phyloP scores from a whole-genome alignment of 2,113 vertebrate species.

The Brachyistius frenatus region DNA sequence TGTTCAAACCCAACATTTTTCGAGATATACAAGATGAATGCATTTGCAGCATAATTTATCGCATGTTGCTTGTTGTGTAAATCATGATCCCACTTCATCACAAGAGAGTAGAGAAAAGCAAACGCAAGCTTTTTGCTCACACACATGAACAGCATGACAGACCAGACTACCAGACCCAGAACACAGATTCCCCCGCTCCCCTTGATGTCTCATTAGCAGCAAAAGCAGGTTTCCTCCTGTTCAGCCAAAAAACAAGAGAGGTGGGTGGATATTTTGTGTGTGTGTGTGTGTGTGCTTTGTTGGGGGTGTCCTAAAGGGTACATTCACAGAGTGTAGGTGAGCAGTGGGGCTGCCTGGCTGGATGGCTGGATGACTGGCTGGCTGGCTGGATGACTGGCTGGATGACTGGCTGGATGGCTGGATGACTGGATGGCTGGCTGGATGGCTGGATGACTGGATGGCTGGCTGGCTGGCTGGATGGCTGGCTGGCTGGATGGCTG shows the following conservation, averaged over 20 bases:
- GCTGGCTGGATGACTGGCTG: no score
- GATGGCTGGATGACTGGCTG: no score
- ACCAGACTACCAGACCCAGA: constrained; percentile 33
- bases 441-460: no score
- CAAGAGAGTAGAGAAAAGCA: constrained; percentile 14
- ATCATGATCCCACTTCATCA: not conserved
- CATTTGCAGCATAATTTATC: not conserved
- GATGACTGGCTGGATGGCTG: no score
- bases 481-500: constrained; percentile 49
- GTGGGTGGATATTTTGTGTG: not conserved
- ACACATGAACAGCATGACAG: constrained; percentile 4
- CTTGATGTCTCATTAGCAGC: constrained; percentile 74
- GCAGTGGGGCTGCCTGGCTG: constrained; percentile 36
- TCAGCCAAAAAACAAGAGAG: constrained; percentile 41
- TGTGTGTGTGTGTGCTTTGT: constrained; percentile 2
- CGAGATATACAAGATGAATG: constrained; percentile 4
- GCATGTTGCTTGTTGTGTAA: not conserved
- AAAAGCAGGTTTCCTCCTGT: constrained; percentile 65
- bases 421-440: no score
- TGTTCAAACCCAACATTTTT: not conserved
- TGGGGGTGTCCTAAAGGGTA: constrained; percentile 38
- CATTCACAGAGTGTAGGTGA: constrained; percentile 64
- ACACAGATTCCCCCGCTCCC: constrained; percentile 57
- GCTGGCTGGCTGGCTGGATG: constrained; percentile 14
- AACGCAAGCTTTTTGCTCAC: constrained; percentile 27